Evolutionary conservation across 2,888 invertebrate genomes (phyloP).

Genomic region (Uloborus plumipes): DNA sequence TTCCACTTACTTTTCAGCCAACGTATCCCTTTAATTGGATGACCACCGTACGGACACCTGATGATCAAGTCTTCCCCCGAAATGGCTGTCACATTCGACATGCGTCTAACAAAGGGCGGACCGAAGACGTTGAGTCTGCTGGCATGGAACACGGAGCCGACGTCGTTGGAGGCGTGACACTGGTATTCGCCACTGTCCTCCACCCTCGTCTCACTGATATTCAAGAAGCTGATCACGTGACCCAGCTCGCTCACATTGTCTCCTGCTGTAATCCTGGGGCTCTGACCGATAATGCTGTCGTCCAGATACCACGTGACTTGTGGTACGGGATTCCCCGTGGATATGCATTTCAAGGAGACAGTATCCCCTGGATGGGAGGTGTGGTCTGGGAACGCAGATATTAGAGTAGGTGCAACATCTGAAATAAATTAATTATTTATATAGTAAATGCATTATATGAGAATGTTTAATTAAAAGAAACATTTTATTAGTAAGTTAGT

Average conservation of each 20-base stretch:
- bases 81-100: slow-evolving; percentile 79
- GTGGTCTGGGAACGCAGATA: slow-evolving; percentile 51
- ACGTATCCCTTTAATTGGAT: slow-evolving; percentile 84
- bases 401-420: slow-evolving; percentile 53
- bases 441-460: no score
- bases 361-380: slow-evolving; percentile 35
- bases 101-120: slow-evolving; percentile 73
- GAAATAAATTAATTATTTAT: not conserved
- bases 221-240: slow-evolving; percentile 71
- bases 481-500: no score
- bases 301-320: slow-evolving; percentile 68
- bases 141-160: slow-evolving; percentile 69
- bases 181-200: slow-evolving; percentile 59
- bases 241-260: slow-evolving; percentile 69
- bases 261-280: slow-evolving; percentile 68
- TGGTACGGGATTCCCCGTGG: slow-evolving; percentile 67
- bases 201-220: slow-evolving; percentile 68
- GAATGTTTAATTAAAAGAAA: no score
- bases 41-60: slow-evolving; percentile 88
- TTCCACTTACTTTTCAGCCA: slow-evolving; percentile 80
- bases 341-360: slow-evolving; percentile 65
- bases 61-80: slow-evolving; percentile 83
- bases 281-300: slow-evolving; percentile 68
- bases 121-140: slow-evolving; percentile 72
- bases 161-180: slow-evolving; percentile 68